These are phyloP conservation scores for Hippocampus zosterae DNA, from an alignment of 2,113 vertebrate species.

Conservation along the genomic window DNA sequence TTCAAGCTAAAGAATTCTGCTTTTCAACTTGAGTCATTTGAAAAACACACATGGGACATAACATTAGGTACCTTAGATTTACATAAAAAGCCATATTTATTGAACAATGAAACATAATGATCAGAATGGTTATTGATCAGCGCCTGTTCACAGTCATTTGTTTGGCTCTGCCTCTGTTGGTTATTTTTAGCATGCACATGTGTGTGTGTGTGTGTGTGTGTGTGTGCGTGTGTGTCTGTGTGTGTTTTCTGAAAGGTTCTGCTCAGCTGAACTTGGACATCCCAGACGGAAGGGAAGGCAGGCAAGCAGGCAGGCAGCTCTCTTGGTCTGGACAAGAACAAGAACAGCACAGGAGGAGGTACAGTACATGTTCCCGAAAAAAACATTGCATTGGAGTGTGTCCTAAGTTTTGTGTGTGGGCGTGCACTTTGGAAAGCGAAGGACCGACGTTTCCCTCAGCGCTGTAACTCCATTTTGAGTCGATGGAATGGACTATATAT, in stretches of 20 bases:
- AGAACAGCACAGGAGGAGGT: background rate
- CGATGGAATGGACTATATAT: background rate
- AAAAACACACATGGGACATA: background rate
- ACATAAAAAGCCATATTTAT: background rate
- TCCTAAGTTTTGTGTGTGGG: background rate
- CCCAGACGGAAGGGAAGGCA: constrained; percentile 78
- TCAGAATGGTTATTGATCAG: background rate
- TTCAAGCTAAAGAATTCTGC: background rate
- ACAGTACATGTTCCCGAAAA: background rate
- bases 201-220: background rate
- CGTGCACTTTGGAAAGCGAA: background rate
- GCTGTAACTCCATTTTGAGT: background rate
- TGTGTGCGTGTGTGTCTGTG: background rate
- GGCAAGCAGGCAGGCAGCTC: constrained; percentile 34
- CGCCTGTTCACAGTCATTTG: no score
- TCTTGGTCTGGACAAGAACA: background rate
- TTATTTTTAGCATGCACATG: background rate
- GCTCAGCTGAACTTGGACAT: constrained; percentile 85
- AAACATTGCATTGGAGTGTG: background rate
- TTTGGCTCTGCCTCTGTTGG: background rate
- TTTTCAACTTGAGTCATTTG: background rate
- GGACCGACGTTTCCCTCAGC: background rate
- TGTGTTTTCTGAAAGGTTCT: constrained; percentile 1
- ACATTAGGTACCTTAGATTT: background rate
- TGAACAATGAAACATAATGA: background rate